Conservation (phyloP, 2,113 vertebrate species). For the Gallinago undulata region DNA sequence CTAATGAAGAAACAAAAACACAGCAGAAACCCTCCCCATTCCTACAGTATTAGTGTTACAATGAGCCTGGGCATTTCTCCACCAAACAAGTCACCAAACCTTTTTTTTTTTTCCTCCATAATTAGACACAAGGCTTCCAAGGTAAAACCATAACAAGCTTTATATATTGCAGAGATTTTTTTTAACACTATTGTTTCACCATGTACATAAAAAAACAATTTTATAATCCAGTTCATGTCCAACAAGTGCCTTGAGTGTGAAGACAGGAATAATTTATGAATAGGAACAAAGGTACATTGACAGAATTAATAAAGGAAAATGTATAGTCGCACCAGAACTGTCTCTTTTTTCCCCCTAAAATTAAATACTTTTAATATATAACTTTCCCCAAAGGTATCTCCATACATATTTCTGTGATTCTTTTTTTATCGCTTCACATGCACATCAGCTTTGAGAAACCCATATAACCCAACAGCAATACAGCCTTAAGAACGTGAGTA, state of each 20-base stretch:
- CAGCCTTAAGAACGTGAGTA: fast-evolving
- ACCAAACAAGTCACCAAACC: neutral
- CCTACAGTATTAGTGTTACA: neutral
- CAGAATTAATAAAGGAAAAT: neutral
- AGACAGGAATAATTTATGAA: neutral
- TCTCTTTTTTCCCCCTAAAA: too few relatives aligned
- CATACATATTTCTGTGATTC: neutral
- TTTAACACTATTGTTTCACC: neutral
- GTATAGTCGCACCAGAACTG: fast-evolving
- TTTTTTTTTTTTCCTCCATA: neutral
- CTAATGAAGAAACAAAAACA: neutral
- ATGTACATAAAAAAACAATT: neutral
- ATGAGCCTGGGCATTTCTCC: neutral
- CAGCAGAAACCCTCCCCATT: neutral
- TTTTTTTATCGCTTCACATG: neutral
- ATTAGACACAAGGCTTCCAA: neutral
- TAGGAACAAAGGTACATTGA: neutral
- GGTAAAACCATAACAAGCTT: fast-evolving
- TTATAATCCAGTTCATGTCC: neutral
- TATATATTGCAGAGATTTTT: neutral
- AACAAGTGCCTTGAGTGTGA: neutral
- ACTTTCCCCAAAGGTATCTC: neutral
- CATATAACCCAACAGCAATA: neutral
- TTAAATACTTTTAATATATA: neutral
- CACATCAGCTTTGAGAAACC: neutral